These are phyloP conservation scores for Onychostoma macrolepis DNA, from an alignment of 2,113 vertebrate genomes.

Conservation along the genomic window DNA sequence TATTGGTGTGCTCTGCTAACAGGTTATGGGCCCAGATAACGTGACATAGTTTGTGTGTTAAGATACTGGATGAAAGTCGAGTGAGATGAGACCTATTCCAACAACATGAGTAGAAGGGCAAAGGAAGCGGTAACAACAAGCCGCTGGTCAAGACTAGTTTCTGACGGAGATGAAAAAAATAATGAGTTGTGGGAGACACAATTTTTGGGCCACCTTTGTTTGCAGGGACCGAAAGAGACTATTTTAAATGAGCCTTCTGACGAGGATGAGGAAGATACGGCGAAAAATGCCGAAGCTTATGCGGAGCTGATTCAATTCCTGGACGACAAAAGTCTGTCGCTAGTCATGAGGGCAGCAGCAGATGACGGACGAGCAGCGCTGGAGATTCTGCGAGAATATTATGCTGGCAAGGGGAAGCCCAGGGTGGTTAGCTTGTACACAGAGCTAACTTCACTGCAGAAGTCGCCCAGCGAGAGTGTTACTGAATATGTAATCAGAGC, in stretches of 20 bases:
- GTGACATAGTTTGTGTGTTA: too few species aligned
- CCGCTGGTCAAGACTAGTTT: too few species aligned
- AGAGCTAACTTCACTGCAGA: constrained; percentile 38
- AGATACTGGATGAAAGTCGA: too few species aligned
- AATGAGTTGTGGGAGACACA: too few species aligned
- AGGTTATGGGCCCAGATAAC: too few species aligned
- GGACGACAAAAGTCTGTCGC: too few species aligned
- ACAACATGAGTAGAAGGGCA: too few species aligned
- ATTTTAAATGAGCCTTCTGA: neutral
- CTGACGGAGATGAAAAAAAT: too few species aligned
- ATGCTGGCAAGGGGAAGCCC: constrained; percentile 41
- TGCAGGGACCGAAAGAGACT: neutral
- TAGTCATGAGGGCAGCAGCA: constrained; percentile 34
- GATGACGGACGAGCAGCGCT: constrained; percentile 32
- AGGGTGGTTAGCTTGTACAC: constrained; percentile 41
- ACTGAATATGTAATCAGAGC: constrained; percentile 49
- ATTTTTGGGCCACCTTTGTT: too few species aligned
- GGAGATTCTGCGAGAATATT: neutral
- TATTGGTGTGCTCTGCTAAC: too few species aligned
- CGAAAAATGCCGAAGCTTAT: constrained; percentile 13
- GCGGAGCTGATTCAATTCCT: constrained; percentile 17
- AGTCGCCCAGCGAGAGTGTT: neutral
- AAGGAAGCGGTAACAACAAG: too few species aligned
- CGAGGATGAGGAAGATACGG: neutral
- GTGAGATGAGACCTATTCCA: too few species aligned